Evolutionary conservation across 2,113 vertebrate genomes (phyloP).

Genomic region (Hylia prasina): DNA sequence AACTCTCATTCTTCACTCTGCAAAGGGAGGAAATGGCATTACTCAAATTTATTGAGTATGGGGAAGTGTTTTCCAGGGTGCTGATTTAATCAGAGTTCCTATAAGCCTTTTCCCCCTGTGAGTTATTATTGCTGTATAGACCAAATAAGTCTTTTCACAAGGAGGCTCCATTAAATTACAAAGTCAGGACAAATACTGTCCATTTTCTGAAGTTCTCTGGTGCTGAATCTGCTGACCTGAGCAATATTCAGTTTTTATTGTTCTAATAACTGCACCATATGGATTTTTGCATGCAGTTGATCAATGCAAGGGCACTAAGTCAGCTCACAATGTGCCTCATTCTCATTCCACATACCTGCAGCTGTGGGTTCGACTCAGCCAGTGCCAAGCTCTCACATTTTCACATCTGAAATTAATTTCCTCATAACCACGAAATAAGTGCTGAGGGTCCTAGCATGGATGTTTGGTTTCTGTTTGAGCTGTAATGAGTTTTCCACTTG

Average conservation of each 20-base stretch:
- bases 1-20: background rate
- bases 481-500: background rate
- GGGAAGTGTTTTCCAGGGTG: background rate
- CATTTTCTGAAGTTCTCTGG: background rate
- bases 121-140: background rate
- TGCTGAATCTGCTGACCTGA: background rate
- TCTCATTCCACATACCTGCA: background rate
- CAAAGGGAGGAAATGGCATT: background rate
- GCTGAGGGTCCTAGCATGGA: background rate
- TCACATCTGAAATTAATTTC: background rate
- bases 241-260: background rate
- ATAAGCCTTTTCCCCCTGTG: background rate
- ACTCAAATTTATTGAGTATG: background rate
- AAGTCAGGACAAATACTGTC: background rate
- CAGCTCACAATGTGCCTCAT: background rate
- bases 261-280: background rate
- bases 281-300: background rate
- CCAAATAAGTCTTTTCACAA: background rate
- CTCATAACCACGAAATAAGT: background rate
- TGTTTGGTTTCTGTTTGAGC: background rate
- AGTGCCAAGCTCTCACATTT: background rate
- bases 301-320: background rate
- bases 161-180: background rate
- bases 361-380: background rate
- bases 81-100: background rate